Evolutionary conservation across 2,113 vertebrate species (phyloP).

Genomic region (Enhydra lutris): DNA sequence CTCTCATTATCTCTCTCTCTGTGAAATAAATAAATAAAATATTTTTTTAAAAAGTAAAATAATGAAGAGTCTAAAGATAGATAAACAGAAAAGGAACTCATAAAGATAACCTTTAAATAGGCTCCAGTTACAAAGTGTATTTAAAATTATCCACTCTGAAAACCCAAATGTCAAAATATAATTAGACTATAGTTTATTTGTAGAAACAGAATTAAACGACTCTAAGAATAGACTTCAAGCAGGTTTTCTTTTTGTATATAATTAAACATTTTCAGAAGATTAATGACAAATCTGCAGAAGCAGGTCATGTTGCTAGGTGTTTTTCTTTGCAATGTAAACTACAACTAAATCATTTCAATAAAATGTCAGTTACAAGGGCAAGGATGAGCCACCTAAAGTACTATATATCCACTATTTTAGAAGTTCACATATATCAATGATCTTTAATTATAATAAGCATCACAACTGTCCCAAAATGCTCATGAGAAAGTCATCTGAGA

Average conservation of each 20-base stretch:
- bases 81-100: neutral
- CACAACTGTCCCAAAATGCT: neutral
- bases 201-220: neutral
- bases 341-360: neutral
- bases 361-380: neutral
- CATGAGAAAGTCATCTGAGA: neutral
- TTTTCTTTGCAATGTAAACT: neutral
- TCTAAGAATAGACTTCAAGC: neutral
- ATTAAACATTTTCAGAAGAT: neutral
- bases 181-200: neutral
- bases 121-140: neutral
- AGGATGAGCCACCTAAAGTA: neutral
- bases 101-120: neutral
- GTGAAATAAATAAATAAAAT: no score
- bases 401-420: neutral
- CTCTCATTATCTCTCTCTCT: no score
- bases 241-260: neutral
- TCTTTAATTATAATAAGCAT: neutral
- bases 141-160: neutral
- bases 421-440: neutral
- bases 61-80: neutral
- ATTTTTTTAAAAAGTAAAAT: neutral
- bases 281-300: neutral
- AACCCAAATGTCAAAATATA: neutral
- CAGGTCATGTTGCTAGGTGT: no score